Evolutionary conservation across 1,140 invertebrate species (phyloP).

Genomic region (Drosophila auraria): DNA sequence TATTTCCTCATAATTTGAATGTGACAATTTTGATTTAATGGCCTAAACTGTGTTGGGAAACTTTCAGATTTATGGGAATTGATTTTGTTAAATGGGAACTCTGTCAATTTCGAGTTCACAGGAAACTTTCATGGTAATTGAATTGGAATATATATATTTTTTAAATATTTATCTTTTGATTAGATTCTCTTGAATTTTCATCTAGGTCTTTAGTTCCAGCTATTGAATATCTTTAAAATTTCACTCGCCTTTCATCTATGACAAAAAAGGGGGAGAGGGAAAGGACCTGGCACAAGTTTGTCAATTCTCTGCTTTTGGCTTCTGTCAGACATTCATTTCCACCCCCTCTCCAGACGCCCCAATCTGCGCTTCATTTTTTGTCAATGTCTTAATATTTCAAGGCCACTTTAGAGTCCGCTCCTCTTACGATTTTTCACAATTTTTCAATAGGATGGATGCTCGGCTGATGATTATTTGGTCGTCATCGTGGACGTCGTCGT

Average conservation of each 20-base stretch:
- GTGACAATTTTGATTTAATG: slow-evolving; percentile 42
- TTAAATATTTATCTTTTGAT: slow-evolving; percentile 2
- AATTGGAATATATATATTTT: neutral
- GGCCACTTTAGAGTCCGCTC: slow-evolving; percentile 39
- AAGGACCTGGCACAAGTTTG: slow-evolving; percentile 23
- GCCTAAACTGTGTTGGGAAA: neutral
- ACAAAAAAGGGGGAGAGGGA: neutral
- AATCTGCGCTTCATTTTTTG: slow-evolving; percentile 40
- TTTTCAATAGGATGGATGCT: slow-evolving; percentile 49
- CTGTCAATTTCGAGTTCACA: neutral
- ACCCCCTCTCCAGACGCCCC: neutral
- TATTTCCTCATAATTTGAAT: slow-evolving; percentile 25
- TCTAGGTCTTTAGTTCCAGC: slow-evolving; percentile 10
- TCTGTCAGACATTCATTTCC: slow-evolving; percentile 20
- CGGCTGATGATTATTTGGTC: slow-evolving; percentile 62
- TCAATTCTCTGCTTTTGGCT: slow-evolving; percentile 43
- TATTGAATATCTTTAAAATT: slow-evolving; percentile 6
- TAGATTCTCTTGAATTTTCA: slow-evolving; percentile 6
- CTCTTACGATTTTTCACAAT: slow-evolving; percentile 57
- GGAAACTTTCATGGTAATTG: slow-evolving; percentile 21
- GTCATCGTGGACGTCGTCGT: slow-evolving; percentile 49
- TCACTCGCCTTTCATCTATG: slow-evolving; percentile 37
- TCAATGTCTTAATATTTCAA: slow-evolving; percentile 66
- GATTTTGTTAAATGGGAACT: slow-evolving; percentile 18
- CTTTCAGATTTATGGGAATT: slow-evolving; percentile 34